Evolutionary conservation across 1,140 invertebrate species (phyloP), one percentile per base, ranked within the genome.

Genomic region (Linepithema humile): DNA sequence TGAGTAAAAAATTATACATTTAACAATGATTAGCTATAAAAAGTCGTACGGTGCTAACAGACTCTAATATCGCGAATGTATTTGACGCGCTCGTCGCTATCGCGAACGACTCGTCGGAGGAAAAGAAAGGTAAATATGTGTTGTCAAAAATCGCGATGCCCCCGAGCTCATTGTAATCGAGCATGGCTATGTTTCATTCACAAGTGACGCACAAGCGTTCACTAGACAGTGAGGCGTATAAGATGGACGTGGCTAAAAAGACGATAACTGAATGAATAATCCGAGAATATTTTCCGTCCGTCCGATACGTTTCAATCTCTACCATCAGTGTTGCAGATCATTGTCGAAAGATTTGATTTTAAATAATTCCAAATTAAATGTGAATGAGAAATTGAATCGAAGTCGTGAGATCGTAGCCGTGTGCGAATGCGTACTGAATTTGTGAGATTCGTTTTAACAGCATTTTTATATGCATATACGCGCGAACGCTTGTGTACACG

Each of bases 201-300:
- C 7, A n/a, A n/a, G n/a, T n/a, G 60, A 57, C 6, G 29, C 17
- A 29, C 53, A 29, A 59, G 53, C 38, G 55, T 45, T 62, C 38
- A 45, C 17, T 29, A 17, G 32, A 23, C 2, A 69, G 10, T n/a
- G 64, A 70, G 48, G 70, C 64, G 75, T 78, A 64, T 70, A 70
- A 70, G 75, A 70, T 55, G 74, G 45, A 67, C 62, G 35, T 12
- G 75, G 53, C 43, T 12, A 20, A 12, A 17, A 17, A 29, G 43
- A 38, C 43, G 43, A 20, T 17, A 40, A 77, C 59, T 7, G 48
- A 40, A 23, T 35, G 48, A 40, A 26, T 53, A 55, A 70, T 69
- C 26, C 50, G 64, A 69, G 23, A 80, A 64, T 48, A 70, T 57
- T 55, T n/a, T 80, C 64, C 75, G 75, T 80, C 75, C 75, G 43